Evolutionary conservation across 2,888 invertebrate species (phyloP).

Genomic region (Tupiocoris notatus): DNA sequence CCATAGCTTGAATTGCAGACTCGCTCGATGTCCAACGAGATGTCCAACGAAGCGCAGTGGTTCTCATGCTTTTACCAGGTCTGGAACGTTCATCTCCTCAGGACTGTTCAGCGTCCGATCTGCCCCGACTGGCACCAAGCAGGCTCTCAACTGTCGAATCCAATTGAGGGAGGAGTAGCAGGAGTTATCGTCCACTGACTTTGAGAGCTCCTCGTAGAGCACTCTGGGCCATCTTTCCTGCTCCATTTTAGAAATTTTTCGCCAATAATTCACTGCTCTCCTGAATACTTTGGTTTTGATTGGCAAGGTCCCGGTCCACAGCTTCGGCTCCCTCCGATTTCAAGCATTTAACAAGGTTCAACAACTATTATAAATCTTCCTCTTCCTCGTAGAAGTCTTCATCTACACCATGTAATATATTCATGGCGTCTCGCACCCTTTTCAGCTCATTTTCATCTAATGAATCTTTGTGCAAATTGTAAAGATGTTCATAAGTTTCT

Average conservation of each 20-base stretch:
- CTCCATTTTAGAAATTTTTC: neutral
- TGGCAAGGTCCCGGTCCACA: constrained; percentile 55
- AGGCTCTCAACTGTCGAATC: neutral
- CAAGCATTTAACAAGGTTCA: no score
- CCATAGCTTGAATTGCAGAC: neutral
- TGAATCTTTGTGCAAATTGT: no score
- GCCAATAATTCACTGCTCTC: neutral
- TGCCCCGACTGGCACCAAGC: neutral
- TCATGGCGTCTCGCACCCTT: no score
- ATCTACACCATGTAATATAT: no score
- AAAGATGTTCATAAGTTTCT: no score
- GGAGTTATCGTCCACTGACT: neutral
- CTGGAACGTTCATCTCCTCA: neutral
- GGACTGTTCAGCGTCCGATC: neutral
- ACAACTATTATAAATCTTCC: no score
- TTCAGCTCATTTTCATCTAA: no score
- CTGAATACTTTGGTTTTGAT: neutral
- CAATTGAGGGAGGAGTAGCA: neutral
- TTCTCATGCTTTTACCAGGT: neutral
- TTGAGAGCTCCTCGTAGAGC: neutral
- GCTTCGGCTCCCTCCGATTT: no score
- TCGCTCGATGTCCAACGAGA: neutral
- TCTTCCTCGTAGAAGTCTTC: no score
- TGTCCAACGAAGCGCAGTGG: no score
- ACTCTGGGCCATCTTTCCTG: neutral